Evolutionary conservation across 1,140 invertebrate species (phyloP).

Genomic region (Drosophila sturtevanti): DNA sequence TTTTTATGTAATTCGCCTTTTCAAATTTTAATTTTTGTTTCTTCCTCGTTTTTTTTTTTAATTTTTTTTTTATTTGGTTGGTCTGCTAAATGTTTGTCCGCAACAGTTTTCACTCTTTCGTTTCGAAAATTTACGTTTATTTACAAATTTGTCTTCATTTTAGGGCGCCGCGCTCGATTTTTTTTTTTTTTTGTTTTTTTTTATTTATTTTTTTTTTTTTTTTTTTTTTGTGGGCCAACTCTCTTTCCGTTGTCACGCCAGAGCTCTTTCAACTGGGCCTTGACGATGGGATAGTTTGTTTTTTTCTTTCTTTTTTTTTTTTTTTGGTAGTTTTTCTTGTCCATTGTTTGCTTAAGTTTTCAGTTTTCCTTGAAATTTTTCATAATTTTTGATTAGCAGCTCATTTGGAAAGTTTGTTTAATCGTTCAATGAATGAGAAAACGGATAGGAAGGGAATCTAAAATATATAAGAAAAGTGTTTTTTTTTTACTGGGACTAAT

Average conservation of each 20-base stretch:
- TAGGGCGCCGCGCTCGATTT: constrained; percentile 57
- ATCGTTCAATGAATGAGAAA: not conserved
- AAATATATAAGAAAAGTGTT: not conserved
- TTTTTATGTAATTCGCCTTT: constrained; percentile 64
- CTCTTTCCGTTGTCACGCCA: constrained; percentile 43
- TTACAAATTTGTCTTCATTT: constrained; percentile 77
- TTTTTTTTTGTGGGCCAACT: constrained; percentile 50
- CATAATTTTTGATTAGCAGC: constrained; percentile 57
- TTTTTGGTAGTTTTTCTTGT: constrained; percentile 38
- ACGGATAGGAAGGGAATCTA: not conserved
- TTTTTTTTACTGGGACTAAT: not conserved
- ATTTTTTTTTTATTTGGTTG: constrained; percentile 36
- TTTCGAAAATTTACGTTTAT: constrained; percentile 76
- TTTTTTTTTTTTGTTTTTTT: constrained; percentile 18
- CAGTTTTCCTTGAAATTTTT: constrained; percentile 22
- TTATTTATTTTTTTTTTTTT: constrained; percentile 20
- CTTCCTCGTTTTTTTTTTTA: not conserved
- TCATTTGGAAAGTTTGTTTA: constrained; percentile 65
- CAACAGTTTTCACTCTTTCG: constrained; percentile 66
- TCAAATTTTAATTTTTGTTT: constrained; percentile 42
- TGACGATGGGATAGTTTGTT: constrained; percentile 49
- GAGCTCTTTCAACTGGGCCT: constrained; percentile 72
- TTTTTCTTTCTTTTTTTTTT: constrained; percentile 48
- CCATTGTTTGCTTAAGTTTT: constrained; percentile 40
- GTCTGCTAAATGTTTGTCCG: constrained; percentile 65